A percentile compares a stretch with the other conserved stretches of the same genome.
These are phyloP conservation scores for Aleadryas rufinucha DNA, from an alignment of 2,113 vertebrate species.

Conservation along the genomic window DNA sequence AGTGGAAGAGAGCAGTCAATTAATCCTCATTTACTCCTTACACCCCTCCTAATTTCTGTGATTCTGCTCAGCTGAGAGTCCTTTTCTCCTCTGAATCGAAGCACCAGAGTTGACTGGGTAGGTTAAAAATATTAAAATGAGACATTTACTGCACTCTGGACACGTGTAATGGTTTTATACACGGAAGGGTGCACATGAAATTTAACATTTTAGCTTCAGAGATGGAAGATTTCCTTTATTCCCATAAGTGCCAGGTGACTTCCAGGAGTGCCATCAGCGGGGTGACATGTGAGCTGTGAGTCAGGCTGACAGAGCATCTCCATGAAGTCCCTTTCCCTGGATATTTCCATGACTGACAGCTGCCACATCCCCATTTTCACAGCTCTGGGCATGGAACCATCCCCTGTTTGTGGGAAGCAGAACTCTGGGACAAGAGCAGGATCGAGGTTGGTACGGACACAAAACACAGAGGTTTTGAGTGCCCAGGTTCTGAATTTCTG, in stretches of 20 bases:
- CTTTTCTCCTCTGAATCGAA: background rate
- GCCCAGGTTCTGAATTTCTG: background rate
- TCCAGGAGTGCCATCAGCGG: background rate
- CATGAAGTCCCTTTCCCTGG: background rate
- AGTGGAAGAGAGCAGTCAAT: background rate
- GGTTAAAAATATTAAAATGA: background rate
- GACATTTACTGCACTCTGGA: background rate
- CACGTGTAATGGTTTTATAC: background rate
- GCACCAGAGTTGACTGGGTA: background rate
- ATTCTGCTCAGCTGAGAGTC: background rate
- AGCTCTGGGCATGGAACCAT: background rate
- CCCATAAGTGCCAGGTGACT: background rate
- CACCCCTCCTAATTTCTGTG: background rate
- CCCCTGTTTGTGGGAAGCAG: background rate
- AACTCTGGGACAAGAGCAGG: background rate
- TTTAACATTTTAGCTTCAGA: background rate
- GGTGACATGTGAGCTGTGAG: background rate
- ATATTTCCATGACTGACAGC: background rate
- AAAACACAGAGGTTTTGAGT: background rate
- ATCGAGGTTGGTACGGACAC: background rate
- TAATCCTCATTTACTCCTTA: background rate
- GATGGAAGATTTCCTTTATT: background rate
- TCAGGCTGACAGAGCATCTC: conserved; percentile 9
- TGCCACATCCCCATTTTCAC: background rate
- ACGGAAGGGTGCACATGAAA: background rate